Percentiles rank a stretch among this genome's conserved stretches.
Evolutionary conservation across 1,140 invertebrate species (phyloP).

Genomic region (Holotrichia oblita): DNA sequence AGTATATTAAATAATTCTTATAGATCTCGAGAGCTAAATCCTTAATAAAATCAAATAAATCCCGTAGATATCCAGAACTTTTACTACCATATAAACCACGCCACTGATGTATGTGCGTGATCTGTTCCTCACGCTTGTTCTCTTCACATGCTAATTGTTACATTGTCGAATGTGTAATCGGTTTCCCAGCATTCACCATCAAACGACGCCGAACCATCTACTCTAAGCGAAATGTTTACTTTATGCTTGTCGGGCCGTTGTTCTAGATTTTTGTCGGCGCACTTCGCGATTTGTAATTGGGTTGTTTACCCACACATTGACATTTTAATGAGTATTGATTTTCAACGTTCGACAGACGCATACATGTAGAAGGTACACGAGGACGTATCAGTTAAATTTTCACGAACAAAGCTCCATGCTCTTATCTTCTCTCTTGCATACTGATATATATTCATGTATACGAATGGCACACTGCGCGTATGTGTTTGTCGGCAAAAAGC

Average conservation of each 20-base stretch:
- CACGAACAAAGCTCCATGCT: neutral
- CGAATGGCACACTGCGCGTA: neutral
- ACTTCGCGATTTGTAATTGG: conserved; percentile 8
- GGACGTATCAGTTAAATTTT: neutral
- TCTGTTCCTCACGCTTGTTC: no score
- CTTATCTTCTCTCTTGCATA: conserved; percentile 5
- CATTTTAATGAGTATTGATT: conserved; percentile 23
- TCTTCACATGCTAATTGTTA: neutral
- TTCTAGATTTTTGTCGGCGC: conserved; percentile 28
- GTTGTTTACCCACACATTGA: neutral
- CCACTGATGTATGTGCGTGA: no score
- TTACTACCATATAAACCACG: no score
- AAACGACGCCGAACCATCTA: neutral
- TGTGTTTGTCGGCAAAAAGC: neutral
- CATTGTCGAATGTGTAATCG: conserved; percentile 2
- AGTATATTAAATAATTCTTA: no score
- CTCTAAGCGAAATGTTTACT: neutral
- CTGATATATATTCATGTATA: neutral
- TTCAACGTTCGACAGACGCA: neutral
- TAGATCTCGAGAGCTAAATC: no score
- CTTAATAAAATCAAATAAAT: no score
- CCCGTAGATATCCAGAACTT: no score
- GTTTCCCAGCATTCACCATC: neutral
- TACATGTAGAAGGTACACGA: neutral
- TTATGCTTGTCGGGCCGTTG: conserved; percentile 13